Conservation (phyloP, 1,140 invertebrate genomes). For the Radopholus similis region DNA sequence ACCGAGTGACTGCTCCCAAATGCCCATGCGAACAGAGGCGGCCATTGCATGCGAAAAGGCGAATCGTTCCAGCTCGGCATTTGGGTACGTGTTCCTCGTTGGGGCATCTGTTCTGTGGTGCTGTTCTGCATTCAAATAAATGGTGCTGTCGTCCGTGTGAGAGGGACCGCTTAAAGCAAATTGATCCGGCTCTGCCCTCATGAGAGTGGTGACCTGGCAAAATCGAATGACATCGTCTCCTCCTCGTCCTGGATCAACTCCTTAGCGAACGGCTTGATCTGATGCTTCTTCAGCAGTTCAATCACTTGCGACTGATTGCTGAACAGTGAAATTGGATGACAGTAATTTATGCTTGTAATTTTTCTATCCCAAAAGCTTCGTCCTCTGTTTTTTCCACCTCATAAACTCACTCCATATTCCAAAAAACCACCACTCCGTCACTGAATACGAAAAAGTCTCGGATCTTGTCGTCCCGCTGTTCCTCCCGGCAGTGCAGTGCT, state of each 20-base stretch:
- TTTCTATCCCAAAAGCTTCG: background rate
- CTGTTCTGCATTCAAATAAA: slow-evolving; percentile 7
- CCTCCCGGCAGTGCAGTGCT: background rate
- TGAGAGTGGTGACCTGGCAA: background rate
- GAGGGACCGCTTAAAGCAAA: background rate
- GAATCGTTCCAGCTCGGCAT: slow-evolving; percentile 34
- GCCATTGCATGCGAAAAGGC: slow-evolving; percentile 44
- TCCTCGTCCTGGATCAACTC: background rate
- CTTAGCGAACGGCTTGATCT: background rate
- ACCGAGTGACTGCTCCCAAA: slow-evolving; percentile 39
- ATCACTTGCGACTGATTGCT: background rate
- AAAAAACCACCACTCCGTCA: slow-evolving; percentile 20
- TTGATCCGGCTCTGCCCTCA: background rate
- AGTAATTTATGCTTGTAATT: background rate
- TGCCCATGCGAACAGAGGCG: slow-evolving; percentile 46
- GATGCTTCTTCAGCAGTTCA: background rate
- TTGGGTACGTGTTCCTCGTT: background rate
- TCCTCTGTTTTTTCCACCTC: background rate
- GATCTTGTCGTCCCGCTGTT: background rate
- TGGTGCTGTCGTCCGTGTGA: background rate
- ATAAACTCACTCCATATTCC: slow-evolving; percentile 8
- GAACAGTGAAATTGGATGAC: background rate
- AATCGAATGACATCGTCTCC: slow-evolving; percentile 10
- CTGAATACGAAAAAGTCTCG: slow-evolving; percentile 16
- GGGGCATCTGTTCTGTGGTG: background rate